Conservation (phyloP, 2,888 invertebrate species). For the Rapana venosa region DNA sequence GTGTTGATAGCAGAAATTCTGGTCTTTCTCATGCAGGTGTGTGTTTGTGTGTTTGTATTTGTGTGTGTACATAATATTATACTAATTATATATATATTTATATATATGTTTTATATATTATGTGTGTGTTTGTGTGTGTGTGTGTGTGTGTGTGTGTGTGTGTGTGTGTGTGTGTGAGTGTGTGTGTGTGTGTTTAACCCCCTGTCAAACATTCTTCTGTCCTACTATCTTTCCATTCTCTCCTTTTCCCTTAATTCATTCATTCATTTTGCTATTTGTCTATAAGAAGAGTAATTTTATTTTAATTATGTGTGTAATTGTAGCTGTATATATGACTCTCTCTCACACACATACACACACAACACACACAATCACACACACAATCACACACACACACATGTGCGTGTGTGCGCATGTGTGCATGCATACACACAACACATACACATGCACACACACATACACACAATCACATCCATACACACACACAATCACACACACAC, state of each 20-base stretch:
- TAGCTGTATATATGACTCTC: too few species aligned
- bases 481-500: neutral
- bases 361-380: too few species aligned
- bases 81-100: neutral
- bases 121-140: neutral
- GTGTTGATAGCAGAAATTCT: too few species aligned
- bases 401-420: neutral
- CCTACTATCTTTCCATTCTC: neutral
- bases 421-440: neutral
- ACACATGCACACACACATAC: neutral
- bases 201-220: neutral
- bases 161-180: constrained; percentile 8
- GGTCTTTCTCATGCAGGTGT: too few species aligned
- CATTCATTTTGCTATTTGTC: neutral
- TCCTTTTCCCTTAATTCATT: neutral
- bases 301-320: too few species aligned
- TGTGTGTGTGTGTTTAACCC: neutral
- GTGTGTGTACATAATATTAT: neutral
- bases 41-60: too few species aligned
- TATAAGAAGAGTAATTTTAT: neutral
- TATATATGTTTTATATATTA: neutral
- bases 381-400: too few species aligned
- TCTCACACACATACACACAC: too few species aligned
- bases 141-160: neutral
- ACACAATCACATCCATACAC: neutral